phyloP scores from a whole-genome alignment of 2,113 vertebrate species.

The Cyanoderma ruficeps region DNA sequence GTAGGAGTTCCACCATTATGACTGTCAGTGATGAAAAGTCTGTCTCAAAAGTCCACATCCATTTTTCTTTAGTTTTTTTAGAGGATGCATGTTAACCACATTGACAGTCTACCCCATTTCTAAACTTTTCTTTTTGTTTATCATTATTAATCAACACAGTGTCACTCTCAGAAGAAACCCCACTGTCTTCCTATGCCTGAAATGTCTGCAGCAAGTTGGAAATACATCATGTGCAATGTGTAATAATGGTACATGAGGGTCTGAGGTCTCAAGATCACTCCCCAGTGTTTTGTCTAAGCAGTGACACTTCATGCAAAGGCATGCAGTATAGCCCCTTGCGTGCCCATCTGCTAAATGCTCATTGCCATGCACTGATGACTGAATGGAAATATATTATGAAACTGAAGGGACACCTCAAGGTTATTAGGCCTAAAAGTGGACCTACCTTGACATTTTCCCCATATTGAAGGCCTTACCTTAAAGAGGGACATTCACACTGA shows the following conservation, averaged over 20 bases:
- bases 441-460: slow-evolving; percentile 81
- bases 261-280: slow-evolving; percentile 57
- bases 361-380: slow-evolving; percentile 80
- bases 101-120: neutral
- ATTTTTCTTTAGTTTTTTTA: neutral
- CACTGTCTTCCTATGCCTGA: neutral
- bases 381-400: slow-evolving; percentile 78
- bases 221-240: slow-evolving; percentile 47
- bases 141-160: fast-evolving
- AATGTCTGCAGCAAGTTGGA: slow-evolving; percentile 11
- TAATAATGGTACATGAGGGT: slow-evolving; percentile 46
- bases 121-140: neutral
- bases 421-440: slow-evolving; percentile 76
- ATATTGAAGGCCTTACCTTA: slow-evolving; percentile 82
- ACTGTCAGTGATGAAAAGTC: neutral
- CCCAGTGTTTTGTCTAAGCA: slow-evolving; percentile 70
- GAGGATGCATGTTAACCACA: neutral
- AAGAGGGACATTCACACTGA: slow-evolving; percentile 85
- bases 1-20: neutral
- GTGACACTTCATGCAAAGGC: slow-evolving; percentile 77
- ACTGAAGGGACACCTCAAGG: slow-evolving; percentile 73
- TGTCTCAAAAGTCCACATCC: neutral
- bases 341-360: slow-evolving; percentile 62
- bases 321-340: slow-evolving; percentile 72
- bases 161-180: neutral